phyloP scores from a whole-genome alignment of 2,888 invertebrate genomes.

The Euproctis similis region DNA sequence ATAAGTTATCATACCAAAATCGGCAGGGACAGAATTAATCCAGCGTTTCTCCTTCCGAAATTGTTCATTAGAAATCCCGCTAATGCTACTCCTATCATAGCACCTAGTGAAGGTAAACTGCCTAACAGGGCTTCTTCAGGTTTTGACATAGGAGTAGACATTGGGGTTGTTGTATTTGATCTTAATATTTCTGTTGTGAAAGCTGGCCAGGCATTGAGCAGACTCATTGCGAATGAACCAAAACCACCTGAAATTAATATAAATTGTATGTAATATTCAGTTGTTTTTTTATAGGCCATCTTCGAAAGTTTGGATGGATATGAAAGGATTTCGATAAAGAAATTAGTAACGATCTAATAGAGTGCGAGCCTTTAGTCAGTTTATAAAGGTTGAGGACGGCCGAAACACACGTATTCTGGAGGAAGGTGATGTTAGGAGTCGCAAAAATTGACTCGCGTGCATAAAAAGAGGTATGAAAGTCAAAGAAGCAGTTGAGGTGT shows the following conservation, averaged over 20 bases:
- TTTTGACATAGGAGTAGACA: constrained; percentile 28
- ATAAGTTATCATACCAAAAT: constrained; percentile 44
- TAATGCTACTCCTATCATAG: constrained; percentile 33
- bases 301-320: too few species aligned
- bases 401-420: too few species aligned
- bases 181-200: constrained; percentile 1
- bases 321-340: too few species aligned
- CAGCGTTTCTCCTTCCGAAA: constrained; percentile 36
- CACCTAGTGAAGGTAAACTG: constrained; percentile 42
- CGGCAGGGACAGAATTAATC: constrained; percentile 59
- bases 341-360: too few species aligned
- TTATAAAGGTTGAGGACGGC: too few species aligned
- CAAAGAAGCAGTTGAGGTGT: too few species aligned
- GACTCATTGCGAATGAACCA: background rate
- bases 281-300: too few species aligned
- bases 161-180: constrained; percentile 1
- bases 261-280: too few species aligned
- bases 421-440: too few species aligned
- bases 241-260: constrained; percentile 3
- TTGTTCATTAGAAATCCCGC: constrained; percentile 32
- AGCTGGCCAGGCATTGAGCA: constrained; percentile 1
- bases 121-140: constrained; percentile 40
- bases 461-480: too few species aligned
- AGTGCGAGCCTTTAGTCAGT: too few species aligned
- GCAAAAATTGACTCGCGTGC: too few species aligned